A percentile compares a stretch with the other conserved stretches of the same genome.
These are phyloP conservation scores for Acronicta aceris DNA, from an alignment of 2,888 invertebrate genomes.

Conservation along the genomic window DNA sequence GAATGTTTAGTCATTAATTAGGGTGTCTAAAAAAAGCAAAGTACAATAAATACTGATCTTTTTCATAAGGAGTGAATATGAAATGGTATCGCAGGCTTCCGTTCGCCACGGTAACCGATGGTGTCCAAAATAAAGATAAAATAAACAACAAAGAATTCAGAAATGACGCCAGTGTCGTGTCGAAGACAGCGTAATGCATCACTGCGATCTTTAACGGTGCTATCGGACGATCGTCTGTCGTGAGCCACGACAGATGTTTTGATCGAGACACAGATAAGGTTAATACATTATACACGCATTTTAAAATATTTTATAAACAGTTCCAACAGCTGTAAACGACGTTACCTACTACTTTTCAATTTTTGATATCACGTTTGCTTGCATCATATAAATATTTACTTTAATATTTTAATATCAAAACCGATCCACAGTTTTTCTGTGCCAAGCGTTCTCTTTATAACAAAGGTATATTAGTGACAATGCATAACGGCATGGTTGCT, in stretches of 20 bases:
- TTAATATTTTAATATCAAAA: background rate
- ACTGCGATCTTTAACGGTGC: constrained; percentile 10
- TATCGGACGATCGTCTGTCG: constrained; percentile 9
- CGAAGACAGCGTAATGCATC: background rate
- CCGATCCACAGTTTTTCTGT: background rate
- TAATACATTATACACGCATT: background rate
- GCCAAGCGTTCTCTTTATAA: constrained; percentile 6
- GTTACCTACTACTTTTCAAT: no score
- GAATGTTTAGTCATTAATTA: no score
- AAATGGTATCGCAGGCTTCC: no score
- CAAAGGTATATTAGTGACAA: constrained; percentile 17
- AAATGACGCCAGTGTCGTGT: background rate
- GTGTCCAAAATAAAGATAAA: background rate
- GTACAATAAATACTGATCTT: no score
- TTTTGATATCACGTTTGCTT: background rate
- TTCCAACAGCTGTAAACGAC: background rate
- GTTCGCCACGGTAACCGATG: no score
- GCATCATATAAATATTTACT: background rate
- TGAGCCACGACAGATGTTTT: constrained; percentile 19
- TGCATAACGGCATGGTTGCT: constrained; percentile 38
- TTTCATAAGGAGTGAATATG: no score
- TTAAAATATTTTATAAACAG: background rate
- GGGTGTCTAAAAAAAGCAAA: no score
- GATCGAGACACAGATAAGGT: constrained; percentile 16
- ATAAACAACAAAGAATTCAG: background rate